Evolutionary conservation across 1,140 invertebrate species (phyloP).

Genomic region (Drusus annulatus): DNA sequence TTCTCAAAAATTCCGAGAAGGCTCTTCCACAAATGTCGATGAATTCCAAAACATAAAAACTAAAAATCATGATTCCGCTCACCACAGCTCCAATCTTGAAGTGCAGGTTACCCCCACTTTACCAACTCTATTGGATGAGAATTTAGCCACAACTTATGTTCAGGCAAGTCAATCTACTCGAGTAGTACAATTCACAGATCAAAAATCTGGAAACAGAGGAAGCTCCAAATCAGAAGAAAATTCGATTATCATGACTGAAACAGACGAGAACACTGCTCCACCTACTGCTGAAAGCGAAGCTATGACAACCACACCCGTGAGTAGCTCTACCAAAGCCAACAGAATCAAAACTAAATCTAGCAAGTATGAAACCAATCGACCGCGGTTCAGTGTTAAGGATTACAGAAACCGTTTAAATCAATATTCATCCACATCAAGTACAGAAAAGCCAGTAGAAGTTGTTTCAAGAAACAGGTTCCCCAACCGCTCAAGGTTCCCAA

Average conservation of each 20-base stretch:
- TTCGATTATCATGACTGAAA: slow-evolving; percentile 13
- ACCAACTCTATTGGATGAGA: slow-evolving; percentile 40
- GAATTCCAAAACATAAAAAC: slow-evolving; percentile 4
- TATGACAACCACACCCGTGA: slow-evolving; percentile 60
- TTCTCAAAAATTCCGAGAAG: slow-evolving; percentile 45
- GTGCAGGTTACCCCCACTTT: slow-evolving; percentile 24
- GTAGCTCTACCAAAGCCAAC: slow-evolving; percentile 61
- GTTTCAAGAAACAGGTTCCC: slow-evolving; percentile 66
- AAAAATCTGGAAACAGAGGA: slow-evolving; percentile 51
- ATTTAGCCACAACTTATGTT: slow-evolving; percentile 28
- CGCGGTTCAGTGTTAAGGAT: slow-evolving; percentile 75
- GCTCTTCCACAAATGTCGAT: slow-evolving; percentile 16
- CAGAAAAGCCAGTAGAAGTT: slow-evolving; percentile 64
- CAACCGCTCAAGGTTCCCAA: slow-evolving; percentile 63
- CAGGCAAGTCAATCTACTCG: slow-evolving; percentile 48
- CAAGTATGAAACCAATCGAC: slow-evolving; percentile 68
- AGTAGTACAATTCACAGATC: slow-evolving; percentile 53
- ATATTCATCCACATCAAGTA: slow-evolving; percentile 69
- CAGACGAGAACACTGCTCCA: slow-evolving; percentile 8
- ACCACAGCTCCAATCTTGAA: slow-evolving; percentile 5
- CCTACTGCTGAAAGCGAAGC: slow-evolving; percentile 8
- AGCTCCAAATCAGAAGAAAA: slow-evolving; percentile 39
- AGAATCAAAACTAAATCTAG: slow-evolving; percentile 62
- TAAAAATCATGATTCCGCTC: background rate
- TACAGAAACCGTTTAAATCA: slow-evolving; percentile 70